Conservation (phyloP, 2,888 invertebrate genomes). For the Leucania comma region DNA sequence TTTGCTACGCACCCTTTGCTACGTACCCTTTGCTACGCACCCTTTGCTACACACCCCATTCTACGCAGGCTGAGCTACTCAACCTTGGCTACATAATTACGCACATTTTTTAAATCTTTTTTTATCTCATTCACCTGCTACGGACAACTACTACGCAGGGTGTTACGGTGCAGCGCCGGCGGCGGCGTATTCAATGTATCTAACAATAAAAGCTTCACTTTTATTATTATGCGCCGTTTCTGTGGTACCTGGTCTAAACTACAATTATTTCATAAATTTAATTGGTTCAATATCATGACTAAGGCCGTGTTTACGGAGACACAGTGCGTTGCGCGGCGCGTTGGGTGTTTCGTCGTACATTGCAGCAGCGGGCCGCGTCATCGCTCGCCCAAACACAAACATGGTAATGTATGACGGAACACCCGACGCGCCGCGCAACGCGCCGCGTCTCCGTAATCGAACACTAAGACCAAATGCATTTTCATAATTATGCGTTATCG, state of each 20-base stretch:
- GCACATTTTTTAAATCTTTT: not conserved
- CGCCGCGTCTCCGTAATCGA: too few relatives aligned
- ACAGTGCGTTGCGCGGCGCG: too few relatives aligned
- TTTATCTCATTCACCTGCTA: not conserved
- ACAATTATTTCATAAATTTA: not conserved
- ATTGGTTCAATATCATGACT: not conserved
- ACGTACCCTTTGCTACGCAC: conserved; percentile 2
- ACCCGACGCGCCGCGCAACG: too few relatives aligned
- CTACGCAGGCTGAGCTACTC: not conserved
- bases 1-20: not conserved
- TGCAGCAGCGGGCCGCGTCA: too few relatives aligned
- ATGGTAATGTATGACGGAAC: too few relatives aligned
- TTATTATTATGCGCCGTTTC: not conserved
- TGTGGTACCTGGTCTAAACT: not conserved
- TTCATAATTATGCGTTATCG: not conserved
- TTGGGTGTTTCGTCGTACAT: too few relatives aligned
- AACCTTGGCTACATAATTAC: not conserved
- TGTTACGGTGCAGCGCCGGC: too few relatives aligned
- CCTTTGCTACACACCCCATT: conserved; percentile 1
- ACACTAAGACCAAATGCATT: too few relatives aligned
- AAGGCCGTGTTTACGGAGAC: too few relatives aligned
- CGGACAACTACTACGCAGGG: not conserved
- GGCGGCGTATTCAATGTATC: not conserved
- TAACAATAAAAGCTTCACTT: not conserved
- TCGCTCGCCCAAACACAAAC: too few relatives aligned